Evolutionary conservation across 2,888 invertebrate species (phyloP), one percentile per base, ranked within the genome.

Genomic region (Ryuthela nishihirai): DNA sequence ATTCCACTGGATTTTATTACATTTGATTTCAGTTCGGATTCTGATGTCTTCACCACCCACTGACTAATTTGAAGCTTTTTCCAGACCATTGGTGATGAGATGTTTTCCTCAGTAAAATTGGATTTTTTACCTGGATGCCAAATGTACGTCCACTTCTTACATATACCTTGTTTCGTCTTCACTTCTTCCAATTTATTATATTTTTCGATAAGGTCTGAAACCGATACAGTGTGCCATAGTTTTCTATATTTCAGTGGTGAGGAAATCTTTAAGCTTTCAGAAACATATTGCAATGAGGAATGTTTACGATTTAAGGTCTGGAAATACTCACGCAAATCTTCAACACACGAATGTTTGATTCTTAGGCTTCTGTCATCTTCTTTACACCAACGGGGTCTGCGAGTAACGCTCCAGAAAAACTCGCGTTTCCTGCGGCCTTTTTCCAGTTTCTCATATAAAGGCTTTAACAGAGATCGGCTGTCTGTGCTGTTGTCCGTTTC

Each of bases 181-280:
- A n/a, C n/a, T n/a, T n/a, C n/a, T n/a, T 53, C 25, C 35, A 60
- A 35, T 20, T 38, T 54, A 26, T 55, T 52, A 21, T 55, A 62
- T 18, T 47, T 55, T 20, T 52, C 34, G 26, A 62, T 40, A 9
- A 62, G 44, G 35, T 48, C 53, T 3, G 61, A 55, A 47, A 62
- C 61, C 6, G 61, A 62, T 10, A 46, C 47, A 23, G 29, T 47
- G 20, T 44, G 44, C 36, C 41, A 18, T 15, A 55, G 29, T 35
- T 41, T 52, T 40, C 40, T 47, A 44, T 44, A 59, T 32, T 15
- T 15, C 32, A n/a, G 12, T 32, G 12, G 32, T n/a, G 32, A n/a
- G n/a, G n/a, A n/a, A n/a, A n/a, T n/a, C n/a, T n/a, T n/a, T n/a
- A n/a, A n/a, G n/a, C n/a, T n/a, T 15, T 15, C 12, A 3, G 12